These are phyloP conservation scores for Athetis lepigone DNA, from an alignment of 2,888 invertebrate species.

Conservation along the genomic window DNA sequence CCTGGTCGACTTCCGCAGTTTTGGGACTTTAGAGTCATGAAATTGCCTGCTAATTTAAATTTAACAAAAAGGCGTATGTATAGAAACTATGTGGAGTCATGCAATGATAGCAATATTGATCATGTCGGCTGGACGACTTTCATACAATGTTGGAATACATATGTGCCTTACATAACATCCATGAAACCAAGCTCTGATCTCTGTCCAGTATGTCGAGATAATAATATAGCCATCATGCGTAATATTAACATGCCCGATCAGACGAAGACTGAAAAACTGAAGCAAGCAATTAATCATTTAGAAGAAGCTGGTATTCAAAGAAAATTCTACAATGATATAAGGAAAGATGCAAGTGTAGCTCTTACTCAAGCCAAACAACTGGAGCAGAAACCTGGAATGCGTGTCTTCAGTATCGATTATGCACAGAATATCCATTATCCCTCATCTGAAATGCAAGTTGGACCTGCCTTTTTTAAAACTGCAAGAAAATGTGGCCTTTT, in stretches of 20 bases:
- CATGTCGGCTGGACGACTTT: conserved; percentile 26
- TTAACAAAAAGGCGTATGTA: conserved; percentile 12
- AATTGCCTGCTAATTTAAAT: conserved; percentile 11
- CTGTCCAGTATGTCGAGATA: conserved; percentile 25
- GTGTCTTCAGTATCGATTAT: conserved; percentile 27
- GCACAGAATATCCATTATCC: conserved; percentile 28
- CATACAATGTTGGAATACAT: conserved; percentile 23
- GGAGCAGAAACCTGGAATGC: conserved; percentile 24
- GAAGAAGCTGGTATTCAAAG: no score
- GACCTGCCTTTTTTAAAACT: conserved; percentile 26
- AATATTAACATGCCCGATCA: conserved; percentile 24
- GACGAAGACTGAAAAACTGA: conserved; percentile 26
- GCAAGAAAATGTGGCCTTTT: conserved; percentile 26
- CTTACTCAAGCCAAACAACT: conserved; percentile 23
- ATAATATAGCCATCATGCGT: conserved; percentile 26
- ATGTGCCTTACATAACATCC: conserved; percentile 23
- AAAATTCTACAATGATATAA: conserved; percentile 13
- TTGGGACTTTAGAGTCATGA: conserved; percentile 17
- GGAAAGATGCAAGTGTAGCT: conserved; percentile 19
- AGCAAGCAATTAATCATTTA: conserved; percentile 23
- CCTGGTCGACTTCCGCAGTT: conserved; percentile 13
- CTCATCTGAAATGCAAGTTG: conserved; percentile 26
- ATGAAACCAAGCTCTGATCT: conserved; percentile 26
- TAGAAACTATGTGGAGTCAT: conserved; percentile 24
- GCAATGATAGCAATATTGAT: conserved; percentile 23